Evolutionary conservation across 2,113 vertebrate genomes (phyloP), one percentile per base, ranked within the genome.

Genomic region (Laticauda colubrina): DNA sequence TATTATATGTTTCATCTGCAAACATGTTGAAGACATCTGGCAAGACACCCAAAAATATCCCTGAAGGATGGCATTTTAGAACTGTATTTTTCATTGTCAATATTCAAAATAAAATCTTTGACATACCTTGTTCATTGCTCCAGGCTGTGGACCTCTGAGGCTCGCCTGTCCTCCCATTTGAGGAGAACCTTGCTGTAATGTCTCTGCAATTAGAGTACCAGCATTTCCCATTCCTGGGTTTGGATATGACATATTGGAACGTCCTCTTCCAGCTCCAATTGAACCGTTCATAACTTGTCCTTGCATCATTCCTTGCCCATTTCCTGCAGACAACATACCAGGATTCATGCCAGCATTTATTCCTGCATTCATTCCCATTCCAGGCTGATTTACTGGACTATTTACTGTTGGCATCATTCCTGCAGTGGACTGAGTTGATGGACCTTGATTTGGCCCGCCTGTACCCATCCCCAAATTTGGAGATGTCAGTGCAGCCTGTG

Each of bases 201-300:
- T 98, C 87, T 99, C 99, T 0, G 98, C 97, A 96, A 99, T 93
- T 94, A 99, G 95, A 95, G 97, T 99, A 93, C 98, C 97, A 95
- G 97, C 98, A 95, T 92, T 98, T 51, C 98, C 98, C 98, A 99
- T 98, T 89, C 97, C 98, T 0, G 98, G 97, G 94, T 97, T 98
- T 87, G 98, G 96, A 95, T 99, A 99, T 0, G 98, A 98, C 98
- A 99, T 98, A 29, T 97, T 98, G 4, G 98, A 97, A 92, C 98
- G 95, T 6, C 97, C 98, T 91, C 98, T 98, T 96, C 99, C 98
- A 87, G 99, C 95, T 97, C 98, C 98, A 96, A 98, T 98, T 0
- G 99, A 99, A 95, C 99, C 99, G 34, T 99, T 99, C 98, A 99
- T 98, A 96, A 99, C 98, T 97, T 99, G 98, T 95, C 97, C 98